Evolutionary conservation across 2,888 invertebrate genomes (phyloP), one percentile per base, ranked within the genome.

Genomic region (Pollenia labialis): DNA sequence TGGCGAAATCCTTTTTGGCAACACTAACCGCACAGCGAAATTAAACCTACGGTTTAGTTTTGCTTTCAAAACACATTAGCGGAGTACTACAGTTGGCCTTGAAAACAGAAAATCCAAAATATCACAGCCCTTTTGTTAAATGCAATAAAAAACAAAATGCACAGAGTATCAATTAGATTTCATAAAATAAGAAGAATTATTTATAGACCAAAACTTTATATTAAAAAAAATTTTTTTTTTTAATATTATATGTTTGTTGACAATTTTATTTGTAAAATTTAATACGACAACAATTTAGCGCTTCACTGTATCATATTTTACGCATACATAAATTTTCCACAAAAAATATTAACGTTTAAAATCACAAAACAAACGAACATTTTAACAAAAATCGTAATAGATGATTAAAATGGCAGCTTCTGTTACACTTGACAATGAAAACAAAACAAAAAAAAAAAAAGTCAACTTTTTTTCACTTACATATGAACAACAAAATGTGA

Each of bases 391-490:
- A 62, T 42, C 54, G 40, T 32, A 58, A 76, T 58, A 69, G n/a
- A 74, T 81, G 72, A 81, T 77, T 81, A 85, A 72, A 60, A 72
- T 81, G 76, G 74, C 81, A 76, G 66, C 66, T 81, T 60, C 60
- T 81, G 85, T 81, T 72, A 72, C 72, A 85, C 71, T 72, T 85
- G 85, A 77, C 85, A 85, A 81, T 85, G 81, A 77, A 85, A 85
- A 23, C 23, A 23, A 23, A 23, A 23, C 23, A 74, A 44, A 56
- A 72, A 72, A 44, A 56, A 72, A 72, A 76, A 71, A 66, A 81
- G 72, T 77, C 77, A 74, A 72, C 32, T 11, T 58, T 75, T 76
- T 66, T 72, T 50, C 23, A 40, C 23, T 50, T 16, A 40, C 23
- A 1, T 64, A 58, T n/a, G 52, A 50, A 42, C 50, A 23, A 44